Conservation (phyloP, 2,888 invertebrate genomes). For the Cyclophora punctaria region DNA sequence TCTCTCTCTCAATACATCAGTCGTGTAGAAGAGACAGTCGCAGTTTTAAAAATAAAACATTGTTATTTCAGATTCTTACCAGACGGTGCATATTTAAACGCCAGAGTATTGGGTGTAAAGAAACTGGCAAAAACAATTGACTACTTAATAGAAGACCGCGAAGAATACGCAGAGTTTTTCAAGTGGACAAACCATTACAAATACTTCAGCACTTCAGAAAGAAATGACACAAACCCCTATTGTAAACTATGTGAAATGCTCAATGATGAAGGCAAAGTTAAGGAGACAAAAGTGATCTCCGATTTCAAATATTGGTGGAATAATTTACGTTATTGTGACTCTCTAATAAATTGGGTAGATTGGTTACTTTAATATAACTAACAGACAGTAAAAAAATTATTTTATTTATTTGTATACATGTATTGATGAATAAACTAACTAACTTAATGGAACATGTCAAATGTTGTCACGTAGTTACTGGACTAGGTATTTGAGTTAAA, state of each 20-base stretch:
- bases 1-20: too few relatives aligned
- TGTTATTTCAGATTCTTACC: constrained; percentile 30
- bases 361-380: too few relatives aligned
- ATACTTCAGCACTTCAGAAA: constrained; percentile 21
- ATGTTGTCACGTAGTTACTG: too few relatives aligned
- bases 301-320: constrained; percentile 27
- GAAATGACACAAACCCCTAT: constrained; percentile 25
- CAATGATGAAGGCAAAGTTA: constrained; percentile 21
- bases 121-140: constrained; percentile 24
- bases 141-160: constrained; percentile 20
- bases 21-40: too few relatives aligned
- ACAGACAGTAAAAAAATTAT: too few relatives aligned
- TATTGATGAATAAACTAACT: too few relatives aligned
- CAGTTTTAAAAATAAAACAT: not conserved
- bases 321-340: constrained; percentile 14
- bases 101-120: constrained; percentile 16
- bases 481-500: too few relatives aligned
- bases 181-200: constrained; percentile 32
- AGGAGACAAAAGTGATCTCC: constrained; percentile 17
- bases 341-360: not conserved
- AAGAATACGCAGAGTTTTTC: constrained; percentile 25
- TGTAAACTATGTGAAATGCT: constrained; percentile 27
- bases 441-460: too few relatives aligned
- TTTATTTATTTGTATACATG: too few relatives aligned
- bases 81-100: constrained; percentile 27